These are phyloP conservation scores for Sphenodon punctatus DNA, from an alignment of 2,797 vertebrate species.

Conservation along the genomic window DNA sequence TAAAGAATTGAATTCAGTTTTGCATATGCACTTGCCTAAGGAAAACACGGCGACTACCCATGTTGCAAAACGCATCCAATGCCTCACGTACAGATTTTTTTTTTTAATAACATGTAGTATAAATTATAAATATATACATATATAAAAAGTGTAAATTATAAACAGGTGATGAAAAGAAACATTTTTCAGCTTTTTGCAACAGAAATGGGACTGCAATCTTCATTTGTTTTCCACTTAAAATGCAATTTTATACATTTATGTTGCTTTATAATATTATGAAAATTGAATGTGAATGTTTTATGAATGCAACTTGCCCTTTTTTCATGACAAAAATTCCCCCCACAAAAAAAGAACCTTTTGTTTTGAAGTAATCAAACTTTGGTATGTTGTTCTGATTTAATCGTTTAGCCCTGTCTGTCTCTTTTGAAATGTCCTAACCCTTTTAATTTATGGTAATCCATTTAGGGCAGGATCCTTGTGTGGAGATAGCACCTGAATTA, in stretches of 20 bases:
- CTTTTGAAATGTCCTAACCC: neutral
- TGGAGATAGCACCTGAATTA: too few species aligned
- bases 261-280: slow-evolving; percentile 79
- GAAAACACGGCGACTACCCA: slow-evolving; percentile 52
- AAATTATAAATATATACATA: too few species aligned
- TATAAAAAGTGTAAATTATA: slow-evolving; percentile 71
- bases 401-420: slow-evolving; percentile 24
- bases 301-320: slow-evolving; percentile 79
- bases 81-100: slow-evolving; percentile 65
- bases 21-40: slow-evolving; percentile 49
- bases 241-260: slow-evolving; percentile 77
- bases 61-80: slow-evolving; percentile 61
- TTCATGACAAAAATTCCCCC: too few species aligned
- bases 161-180: slow-evolving; percentile 68
- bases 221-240: slow-evolving; percentile 75
- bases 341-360: slow-evolving; percentile 60
- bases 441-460: too few species aligned
- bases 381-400: slow-evolving; percentile 79
- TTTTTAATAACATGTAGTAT: slow-evolving; percentile 56
- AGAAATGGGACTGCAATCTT: slow-evolving; percentile 57
- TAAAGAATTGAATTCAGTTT: slow-evolving; percentile 28
- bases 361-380: slow-evolving; percentile 83
- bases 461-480: too few species aligned
- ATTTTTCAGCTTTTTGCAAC: slow-evolving; percentile 75
- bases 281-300: slow-evolving; percentile 81